Base-by-base conservation (phyloP, 2,888 invertebrate genomes). In the Tetheella fluctuosa region DNA sequence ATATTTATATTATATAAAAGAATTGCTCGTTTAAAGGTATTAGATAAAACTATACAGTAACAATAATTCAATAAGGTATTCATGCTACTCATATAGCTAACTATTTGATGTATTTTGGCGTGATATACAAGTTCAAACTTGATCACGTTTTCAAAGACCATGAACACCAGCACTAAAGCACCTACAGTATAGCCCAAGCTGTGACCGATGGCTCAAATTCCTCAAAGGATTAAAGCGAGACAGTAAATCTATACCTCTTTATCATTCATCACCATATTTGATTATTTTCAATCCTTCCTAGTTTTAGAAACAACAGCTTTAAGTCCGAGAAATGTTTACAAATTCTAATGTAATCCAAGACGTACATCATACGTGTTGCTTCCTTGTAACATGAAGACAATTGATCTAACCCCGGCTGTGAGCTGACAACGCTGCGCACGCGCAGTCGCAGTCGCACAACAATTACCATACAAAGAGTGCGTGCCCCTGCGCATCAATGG, bases 401-500 rank as follows among this genome's bases (percentile, higher is more conserved):
- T 80, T 73, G 77, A 80, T 75, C 77, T 64, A 70, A 75, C 73
- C 74, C 74, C 73, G 55, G 48, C 48, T 48, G 48, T 20, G 20
- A 17, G 20, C 17, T 10, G 48, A 48, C 48, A 48, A 20, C 48
- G 20, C 42, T 4, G 52, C 60, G 68, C 70, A 60, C 72, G 64
- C 72, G 66, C 72, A 73, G 13, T 67, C 70, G 64, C 61, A 59
- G 71, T 77, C 75, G 78, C 80, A 75, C 76, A 70, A 68, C 77
- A 76, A 91, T 91, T 92, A 89, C 76, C 91, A 92, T 91, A 92
- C 91, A 92, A 92, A 91, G 87, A 77, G 79, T 77, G 86, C 90
- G 88, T 89, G 89, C 83, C 75, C 76, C 71, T 68, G 84, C 77
- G 80, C 83, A 82, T 85, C 85, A 80, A 84, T 83, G 83, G 79